phyloP scores from a whole-genome alignment of 2,113 vertebrate genomes.

The Noctilio leporinus region DNA sequence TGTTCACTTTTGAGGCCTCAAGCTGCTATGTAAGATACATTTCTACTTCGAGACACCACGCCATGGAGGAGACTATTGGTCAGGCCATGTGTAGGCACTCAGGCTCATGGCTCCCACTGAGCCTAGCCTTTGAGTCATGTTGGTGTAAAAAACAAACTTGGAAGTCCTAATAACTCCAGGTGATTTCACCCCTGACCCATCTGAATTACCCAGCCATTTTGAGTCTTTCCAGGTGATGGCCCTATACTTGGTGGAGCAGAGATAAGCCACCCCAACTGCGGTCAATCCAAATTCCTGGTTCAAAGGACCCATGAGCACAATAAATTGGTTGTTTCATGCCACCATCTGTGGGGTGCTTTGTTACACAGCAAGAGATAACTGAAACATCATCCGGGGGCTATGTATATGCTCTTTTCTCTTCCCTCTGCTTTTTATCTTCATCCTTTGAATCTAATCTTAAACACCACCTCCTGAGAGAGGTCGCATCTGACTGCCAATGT shows the following conservation, averaged over 20 bases:
- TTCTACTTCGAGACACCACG: background rate
- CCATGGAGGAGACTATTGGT: background rate
- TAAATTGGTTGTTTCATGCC: background rate
- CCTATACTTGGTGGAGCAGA: background rate
- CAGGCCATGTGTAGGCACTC: background rate
- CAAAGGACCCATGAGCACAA: background rate
- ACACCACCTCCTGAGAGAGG: background rate
- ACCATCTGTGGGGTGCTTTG: background rate
- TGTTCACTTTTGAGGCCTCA: background rate
- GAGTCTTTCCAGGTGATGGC: background rate
- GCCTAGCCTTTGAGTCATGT: background rate
- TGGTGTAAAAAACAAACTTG: background rate
- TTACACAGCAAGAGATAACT: background rate
- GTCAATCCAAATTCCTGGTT: background rate
- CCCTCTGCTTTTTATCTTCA: background rate
- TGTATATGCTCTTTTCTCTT: background rate
- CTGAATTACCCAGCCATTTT: background rate
- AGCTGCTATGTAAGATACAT: background rate
- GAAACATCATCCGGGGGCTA: fast-evolving
- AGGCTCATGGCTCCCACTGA: background rate
- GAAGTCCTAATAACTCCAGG: background rate
- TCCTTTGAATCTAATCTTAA: background rate
- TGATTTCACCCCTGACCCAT: background rate
- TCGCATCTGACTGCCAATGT: background rate
- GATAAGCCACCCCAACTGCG: background rate